Evolutionary conservation across 2,797 vertebrate species (phyloP).

Genomic region (Thamnophis elegans): DNA sequence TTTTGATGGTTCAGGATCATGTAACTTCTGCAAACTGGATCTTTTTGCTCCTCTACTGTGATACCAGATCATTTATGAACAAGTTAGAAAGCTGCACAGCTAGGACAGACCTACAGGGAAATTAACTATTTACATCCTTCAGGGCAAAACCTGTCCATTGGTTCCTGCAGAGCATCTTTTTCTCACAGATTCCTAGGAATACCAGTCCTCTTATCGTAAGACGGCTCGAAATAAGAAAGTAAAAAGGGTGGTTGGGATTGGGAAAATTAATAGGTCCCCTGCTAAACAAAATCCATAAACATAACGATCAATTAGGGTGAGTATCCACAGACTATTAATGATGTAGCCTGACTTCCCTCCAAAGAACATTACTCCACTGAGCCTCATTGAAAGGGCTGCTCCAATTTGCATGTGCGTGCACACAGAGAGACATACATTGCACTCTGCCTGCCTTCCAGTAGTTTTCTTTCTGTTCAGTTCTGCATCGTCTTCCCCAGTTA

Average conservation of each 20-base stretch:
- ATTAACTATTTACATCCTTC: background rate
- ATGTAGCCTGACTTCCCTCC: background rate
- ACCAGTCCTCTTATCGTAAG: background rate
- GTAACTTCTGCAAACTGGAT: background rate
- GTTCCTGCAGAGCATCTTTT: background rate
- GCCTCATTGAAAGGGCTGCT: slow-evolving; percentile 7
- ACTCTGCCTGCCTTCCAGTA: background rate
- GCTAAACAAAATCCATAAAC: background rate
- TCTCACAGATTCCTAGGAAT: background rate
- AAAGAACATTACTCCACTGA: background rate
- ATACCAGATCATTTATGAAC: background rate
- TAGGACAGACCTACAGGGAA: background rate
- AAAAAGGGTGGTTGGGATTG: background rate
- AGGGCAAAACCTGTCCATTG: background rate
- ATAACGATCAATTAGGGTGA: background rate
- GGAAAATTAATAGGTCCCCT: background rate
- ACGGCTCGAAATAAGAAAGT: background rate
- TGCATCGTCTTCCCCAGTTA: slow-evolving; percentile 2
- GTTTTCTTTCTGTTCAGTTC: background rate
- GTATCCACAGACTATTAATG: background rate
- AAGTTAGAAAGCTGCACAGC: background rate
- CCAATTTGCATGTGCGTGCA: background rate
- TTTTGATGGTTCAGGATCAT: background rate
- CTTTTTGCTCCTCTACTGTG: background rate
- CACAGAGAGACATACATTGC: background rate